These are phyloP conservation scores for Pyrrhura leucotis DNA, from an alignment of 2,797 vertebrate species.

Conservation along the genomic window DNA sequence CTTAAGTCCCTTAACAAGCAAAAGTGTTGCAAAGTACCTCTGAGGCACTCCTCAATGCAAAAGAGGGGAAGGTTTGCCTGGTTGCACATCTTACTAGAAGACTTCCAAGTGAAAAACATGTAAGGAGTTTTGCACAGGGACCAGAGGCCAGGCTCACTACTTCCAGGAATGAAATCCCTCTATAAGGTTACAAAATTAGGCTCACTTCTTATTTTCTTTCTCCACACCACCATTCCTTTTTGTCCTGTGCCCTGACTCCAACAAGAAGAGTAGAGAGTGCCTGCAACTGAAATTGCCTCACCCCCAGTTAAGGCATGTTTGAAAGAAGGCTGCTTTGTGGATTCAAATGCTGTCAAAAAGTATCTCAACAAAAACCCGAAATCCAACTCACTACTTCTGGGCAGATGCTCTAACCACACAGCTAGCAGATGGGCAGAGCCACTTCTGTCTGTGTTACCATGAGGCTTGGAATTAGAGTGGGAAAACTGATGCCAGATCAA, in stretches of 20 bases:
- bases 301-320: rapidly evolving
- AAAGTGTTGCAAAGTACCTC: not conserved
- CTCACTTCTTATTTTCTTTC: not conserved
- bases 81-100: not conserved
- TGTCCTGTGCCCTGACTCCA: not conserved
- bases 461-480: not conserved
- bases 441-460: not conserved
- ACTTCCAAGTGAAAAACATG: not conserved
- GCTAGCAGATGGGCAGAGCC: not conserved
- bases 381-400: not conserved
- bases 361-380: not conserved
- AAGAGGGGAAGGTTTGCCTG: not conserved
- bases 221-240: not conserved
- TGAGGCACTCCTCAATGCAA: not conserved
- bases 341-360: not conserved
- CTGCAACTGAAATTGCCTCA: not conserved
- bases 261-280: not conserved
- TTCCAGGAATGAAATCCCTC: not conserved
- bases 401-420: not conserved
- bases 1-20: not conserved
- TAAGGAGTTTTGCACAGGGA: not conserved
- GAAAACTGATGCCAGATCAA: not conserved
- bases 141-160: not conserved
- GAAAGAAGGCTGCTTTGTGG: not conserved
- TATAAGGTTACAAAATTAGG: not conserved